Percentiles rank a stretch among this genome's conserved stretches.
These are phyloP conservation scores for Percopsis transmontana DNA, from an alignment of 2,113 vertebrate species.

Conservation along the genomic window DNA sequence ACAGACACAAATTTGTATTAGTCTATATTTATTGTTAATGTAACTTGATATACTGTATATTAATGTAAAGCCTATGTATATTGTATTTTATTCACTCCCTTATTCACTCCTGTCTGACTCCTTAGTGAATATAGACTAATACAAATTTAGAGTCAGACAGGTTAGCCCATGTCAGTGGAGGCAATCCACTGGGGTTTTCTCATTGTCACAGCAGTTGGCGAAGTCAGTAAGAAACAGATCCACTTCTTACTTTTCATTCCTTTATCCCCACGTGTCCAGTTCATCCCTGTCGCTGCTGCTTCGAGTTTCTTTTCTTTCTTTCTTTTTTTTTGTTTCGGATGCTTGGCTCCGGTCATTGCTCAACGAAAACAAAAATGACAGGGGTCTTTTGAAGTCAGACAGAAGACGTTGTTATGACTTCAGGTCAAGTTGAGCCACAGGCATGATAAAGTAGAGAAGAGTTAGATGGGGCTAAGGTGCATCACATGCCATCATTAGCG, in stretches of 20 bases:
- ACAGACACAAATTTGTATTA: too few species aligned
- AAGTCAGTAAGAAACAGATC: constrained; percentile 54
- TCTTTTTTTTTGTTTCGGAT: constrained; percentile 32
- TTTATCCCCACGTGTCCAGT: constrained; percentile 58
- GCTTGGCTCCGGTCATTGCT: constrained; percentile 57
- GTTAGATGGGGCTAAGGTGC: constrained; percentile 43
- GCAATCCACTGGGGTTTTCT: constrained; percentile 49
- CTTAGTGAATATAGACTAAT: too few species aligned
- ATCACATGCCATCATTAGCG: constrained; percentile 27
- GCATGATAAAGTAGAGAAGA: constrained; percentile 52
- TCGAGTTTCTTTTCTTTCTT: background rate
- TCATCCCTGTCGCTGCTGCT: constrained; percentile 56
- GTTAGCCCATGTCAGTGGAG: constrained; percentile 31
- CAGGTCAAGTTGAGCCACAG: constrained; percentile 71
- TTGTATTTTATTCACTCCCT: too few species aligned
- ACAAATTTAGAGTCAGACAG: too few species aligned
- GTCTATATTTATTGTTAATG: too few species aligned
- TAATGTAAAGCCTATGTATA: too few species aligned
- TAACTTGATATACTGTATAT: too few species aligned
- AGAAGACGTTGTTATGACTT: constrained; percentile 72
- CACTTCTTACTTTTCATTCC: constrained; percentile 63
- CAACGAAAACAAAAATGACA: constrained; percentile 58
- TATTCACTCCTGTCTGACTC: too few species aligned
- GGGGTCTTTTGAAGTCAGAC: constrained; percentile 68
- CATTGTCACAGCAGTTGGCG: constrained; percentile 51